A percentile compares a stretch with the other conserved stretches of the same genome.
These are phyloP conservation scores for Pollimyrus isidori DNA, from an alignment of 2,113 vertebrate genomes.

Conservation along the genomic window DNA sequence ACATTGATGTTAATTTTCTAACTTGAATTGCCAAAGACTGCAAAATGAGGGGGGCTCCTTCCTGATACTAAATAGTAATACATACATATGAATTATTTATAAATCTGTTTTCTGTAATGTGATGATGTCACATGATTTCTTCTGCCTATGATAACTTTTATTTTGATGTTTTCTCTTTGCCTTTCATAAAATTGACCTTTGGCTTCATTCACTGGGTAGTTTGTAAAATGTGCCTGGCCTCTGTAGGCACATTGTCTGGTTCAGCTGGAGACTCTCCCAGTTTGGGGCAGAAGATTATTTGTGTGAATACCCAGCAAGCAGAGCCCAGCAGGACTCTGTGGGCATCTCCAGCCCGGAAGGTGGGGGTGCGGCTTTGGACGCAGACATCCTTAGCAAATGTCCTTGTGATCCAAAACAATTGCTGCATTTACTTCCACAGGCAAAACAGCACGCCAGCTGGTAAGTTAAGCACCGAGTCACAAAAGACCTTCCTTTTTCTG, in stretches of 20 bases:
- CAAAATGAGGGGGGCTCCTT: not conserved
- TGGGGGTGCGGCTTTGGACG: not conserved
- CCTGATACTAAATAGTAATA: not conserved
- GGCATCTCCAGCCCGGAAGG: not conserved
- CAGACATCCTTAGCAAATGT: not conserved
- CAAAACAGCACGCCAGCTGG: not conserved
- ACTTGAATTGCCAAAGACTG: not conserved
- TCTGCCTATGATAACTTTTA: not conserved
- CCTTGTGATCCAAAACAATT: not conserved
- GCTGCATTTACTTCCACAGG: not conserved
- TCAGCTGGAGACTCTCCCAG: not conserved
- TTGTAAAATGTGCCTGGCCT: not conserved
- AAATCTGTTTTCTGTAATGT: not conserved
- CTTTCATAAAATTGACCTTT: not conserved
- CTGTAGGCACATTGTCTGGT: not conserved
- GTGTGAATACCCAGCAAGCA: not conserved
- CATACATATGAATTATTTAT: not conserved
- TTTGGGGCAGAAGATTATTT: not conserved
- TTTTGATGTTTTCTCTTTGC: not conserved
- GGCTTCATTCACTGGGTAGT: not conserved
- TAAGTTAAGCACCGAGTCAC: not conserved
- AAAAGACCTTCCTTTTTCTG: not conserved
- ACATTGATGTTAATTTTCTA: not conserved
- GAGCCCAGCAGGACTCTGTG: not conserved
- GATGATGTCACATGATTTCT: not conserved